Conservation (phyloP, 2,888 invertebrate genomes). For the Plusia festucae region DNA sequence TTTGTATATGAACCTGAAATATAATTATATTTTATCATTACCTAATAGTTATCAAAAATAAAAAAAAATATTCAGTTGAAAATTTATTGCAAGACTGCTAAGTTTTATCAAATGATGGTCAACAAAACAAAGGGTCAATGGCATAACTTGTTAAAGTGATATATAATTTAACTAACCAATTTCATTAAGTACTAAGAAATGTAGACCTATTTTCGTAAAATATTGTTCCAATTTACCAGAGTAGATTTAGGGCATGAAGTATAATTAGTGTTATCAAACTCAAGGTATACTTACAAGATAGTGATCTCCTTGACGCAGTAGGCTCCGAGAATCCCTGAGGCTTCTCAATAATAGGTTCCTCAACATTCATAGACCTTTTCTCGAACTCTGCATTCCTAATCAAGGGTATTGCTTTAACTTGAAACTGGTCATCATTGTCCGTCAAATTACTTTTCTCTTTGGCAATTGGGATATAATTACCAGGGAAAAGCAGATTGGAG, state of each 20-base stretch:
- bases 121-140: too few species aligned
- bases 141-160: too few species aligned
- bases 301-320: slow-evolving; percentile 78
- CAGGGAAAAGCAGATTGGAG: slow-evolving; percentile 83
- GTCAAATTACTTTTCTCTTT: slow-evolving; percentile 80
- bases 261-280: slow-evolving; percentile 6
- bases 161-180: too few species aligned
- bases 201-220: not conserved
- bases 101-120: too few species aligned
- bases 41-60: too few species aligned
- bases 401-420: slow-evolving; percentile 80
- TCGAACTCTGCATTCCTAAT: slow-evolving; percentile 76
- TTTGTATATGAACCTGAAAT: too few species aligned
- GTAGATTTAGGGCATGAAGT: not conserved
- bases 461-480: slow-evolving; percentile 86
- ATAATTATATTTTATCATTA: too few species aligned
- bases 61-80: too few species aligned
- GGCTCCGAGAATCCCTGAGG: slow-evolving; percentile 74
- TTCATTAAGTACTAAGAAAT: not conserved
- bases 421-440: slow-evolving; percentile 62
- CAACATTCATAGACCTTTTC: slow-evolving; percentile 75
- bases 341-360: slow-evolving; percentile 76
- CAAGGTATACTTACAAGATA: slow-evolving; percentile 76
- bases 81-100: too few species aligned
- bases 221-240: not conserved